Evolutionary conservation across 64 coral and sea anemone genomes (phyloP).

Genomic region (Dendronephthya gigantea): DNA sequence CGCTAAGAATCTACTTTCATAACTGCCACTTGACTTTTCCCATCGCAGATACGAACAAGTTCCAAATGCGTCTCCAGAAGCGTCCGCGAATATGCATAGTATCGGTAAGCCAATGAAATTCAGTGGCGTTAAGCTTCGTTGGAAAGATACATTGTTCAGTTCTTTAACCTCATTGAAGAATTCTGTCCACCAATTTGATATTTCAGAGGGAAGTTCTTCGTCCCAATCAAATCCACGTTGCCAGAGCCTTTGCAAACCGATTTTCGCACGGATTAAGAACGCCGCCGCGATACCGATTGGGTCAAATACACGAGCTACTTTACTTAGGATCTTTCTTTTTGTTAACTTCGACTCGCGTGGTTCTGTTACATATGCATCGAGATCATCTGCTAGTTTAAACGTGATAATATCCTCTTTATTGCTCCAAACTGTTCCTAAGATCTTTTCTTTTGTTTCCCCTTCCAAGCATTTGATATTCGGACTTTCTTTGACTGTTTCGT

Average conservation of each 20-base stretch:
- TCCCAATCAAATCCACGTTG: constrained; percentile 23
- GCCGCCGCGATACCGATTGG: too few relatives aligned
- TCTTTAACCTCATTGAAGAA: constrained; percentile 24
- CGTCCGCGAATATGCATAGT: constrained; percentile 21
- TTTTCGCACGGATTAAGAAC: constrained; percentile 23
- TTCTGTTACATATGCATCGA: too few relatives aligned
- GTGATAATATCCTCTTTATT: too few relatives aligned
- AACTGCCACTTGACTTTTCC: background rate
- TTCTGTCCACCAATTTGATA: constrained; percentile 8
- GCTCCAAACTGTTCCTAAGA: too few relatives aligned
- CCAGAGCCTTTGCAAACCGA: constrained; percentile 23
- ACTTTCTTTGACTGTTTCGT: background rate
- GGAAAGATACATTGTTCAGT: constrained; percentile 19
- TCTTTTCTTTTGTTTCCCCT: background rate
- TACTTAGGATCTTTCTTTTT: background rate
- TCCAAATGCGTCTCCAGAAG: constrained; percentile 16
- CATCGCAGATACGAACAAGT: background rate
- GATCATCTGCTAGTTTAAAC: too few relatives aligned
- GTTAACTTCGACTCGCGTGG: background rate
- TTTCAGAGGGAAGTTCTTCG: constrained; percentile 13
- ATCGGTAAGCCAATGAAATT: background rate
- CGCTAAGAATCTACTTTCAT: background rate
- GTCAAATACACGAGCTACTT: too few relatives aligned
- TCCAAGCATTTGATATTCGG: background rate
- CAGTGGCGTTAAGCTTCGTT: background rate